A percentile compares a stretch with the other conserved stretches of the same genome.
phyloP scores from a whole-genome alignment of 2,797 vertebrate genomes.

The Pyrrhura leucotis region DNA sequence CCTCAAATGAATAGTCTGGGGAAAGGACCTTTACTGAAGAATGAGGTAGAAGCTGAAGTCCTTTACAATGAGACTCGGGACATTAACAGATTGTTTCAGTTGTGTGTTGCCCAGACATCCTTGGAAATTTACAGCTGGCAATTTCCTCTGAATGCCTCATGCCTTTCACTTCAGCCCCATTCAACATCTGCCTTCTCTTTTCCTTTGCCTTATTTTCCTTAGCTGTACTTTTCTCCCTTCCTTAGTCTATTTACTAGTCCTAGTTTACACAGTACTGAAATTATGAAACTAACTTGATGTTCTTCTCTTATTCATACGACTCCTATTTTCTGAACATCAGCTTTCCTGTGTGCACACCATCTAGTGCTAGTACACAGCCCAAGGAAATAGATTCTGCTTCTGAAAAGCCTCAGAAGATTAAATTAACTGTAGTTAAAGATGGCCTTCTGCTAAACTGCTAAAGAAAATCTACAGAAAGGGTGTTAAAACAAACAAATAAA shows the following conservation, averaged over 20 bases:
- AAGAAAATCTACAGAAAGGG: background rate
- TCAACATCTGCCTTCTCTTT: background rate
- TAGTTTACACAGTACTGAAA: background rate
- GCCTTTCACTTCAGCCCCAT: background rate
- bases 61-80: background rate
- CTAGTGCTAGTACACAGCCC: background rate
- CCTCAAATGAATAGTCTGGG: background rate
- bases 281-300: background rate
- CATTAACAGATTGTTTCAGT: background rate
- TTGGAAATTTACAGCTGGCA: conserved; percentile 18
- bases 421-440: background rate
- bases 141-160: conserved; percentile 21
- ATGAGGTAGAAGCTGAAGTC: background rate
- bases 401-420: background rate
- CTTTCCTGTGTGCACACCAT: background rate
- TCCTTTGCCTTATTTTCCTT: background rate
- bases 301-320: background rate
- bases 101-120: background rate
- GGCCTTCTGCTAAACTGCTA: background rate
- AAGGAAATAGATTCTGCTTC: background rate
- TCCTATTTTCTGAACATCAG: background rate
- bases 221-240: background rate
- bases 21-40: background rate
- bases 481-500: background rate
- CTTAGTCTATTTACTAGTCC: background rate